phyloP scores from a whole-genome alignment of 2,888 invertebrate species.

The Conops quadrifasciatus region DNA sequence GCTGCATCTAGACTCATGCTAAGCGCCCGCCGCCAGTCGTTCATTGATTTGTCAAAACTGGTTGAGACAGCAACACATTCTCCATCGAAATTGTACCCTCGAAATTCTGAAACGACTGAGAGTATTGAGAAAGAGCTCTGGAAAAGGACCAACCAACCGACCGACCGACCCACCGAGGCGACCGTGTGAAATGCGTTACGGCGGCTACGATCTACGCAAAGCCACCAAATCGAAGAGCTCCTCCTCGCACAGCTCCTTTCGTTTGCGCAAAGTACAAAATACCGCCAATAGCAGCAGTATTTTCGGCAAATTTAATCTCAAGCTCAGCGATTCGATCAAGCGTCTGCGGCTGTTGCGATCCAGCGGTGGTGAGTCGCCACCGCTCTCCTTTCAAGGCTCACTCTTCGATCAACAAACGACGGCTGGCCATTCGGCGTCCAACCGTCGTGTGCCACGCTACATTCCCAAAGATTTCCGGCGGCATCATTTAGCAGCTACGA shows the following conservation, averaged over 20 bases:
- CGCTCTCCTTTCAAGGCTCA: conserved; percentile 62
- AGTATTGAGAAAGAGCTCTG: no score
- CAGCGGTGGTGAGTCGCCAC: conserved; percentile 57
- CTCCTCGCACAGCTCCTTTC: conserved; percentile 53
- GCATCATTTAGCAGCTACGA: conserved; percentile 43
- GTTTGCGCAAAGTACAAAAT: conserved; percentile 58
- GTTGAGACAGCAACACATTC: conserved; percentile 37
- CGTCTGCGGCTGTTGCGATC: conserved; percentile 45
- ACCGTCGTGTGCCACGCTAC: conserved; percentile 42
- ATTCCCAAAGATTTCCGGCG: conserved; percentile 58
- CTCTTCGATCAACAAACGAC: conserved; percentile 54
- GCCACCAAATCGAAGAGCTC: conserved; percentile 55
- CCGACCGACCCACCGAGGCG: conserved; percentile 36
- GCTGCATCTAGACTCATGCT: background rate
- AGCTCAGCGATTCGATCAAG: conserved; percentile 55
- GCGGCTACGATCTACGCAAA: conserved; percentile 63
- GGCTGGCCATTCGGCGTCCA: conserved; percentile 17
- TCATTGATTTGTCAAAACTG: conserved; percentile 46
- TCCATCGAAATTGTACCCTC: background rate
- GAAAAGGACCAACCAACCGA: no score
- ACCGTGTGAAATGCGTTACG: conserved; percentile 59
- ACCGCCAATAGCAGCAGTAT: conserved; percentile 54
- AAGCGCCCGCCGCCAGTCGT: conserved; percentile 7
- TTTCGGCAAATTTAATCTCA: conserved; percentile 58
- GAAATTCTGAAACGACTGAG: no score